Evolutionary conservation across 2,113 vertebrate species (phyloP).

Genomic region (Dolichallabes microphthalmus): DNA sequence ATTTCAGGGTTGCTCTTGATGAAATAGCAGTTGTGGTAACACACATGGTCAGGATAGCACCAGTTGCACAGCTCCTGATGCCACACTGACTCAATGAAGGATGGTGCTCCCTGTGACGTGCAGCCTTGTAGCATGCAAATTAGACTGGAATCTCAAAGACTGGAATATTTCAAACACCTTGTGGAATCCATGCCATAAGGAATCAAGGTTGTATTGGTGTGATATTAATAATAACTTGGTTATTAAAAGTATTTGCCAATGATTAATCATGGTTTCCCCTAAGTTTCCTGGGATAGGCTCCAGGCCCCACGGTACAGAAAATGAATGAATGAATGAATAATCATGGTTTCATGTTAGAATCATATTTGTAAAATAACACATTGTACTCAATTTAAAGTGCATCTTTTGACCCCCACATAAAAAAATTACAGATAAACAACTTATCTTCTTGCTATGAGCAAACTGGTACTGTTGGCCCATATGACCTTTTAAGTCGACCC

Average conservation of each 20-base stretch:
- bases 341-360: neutral
- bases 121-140: neutral
- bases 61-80: no score
- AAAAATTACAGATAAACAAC: neutral
- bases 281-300: no score
- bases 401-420: neutral
- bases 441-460: neutral
- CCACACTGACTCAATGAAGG: no score
- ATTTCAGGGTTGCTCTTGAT: no score
- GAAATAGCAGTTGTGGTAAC: no score
- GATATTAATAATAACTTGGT: neutral
- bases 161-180: neutral
- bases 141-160: neutral
- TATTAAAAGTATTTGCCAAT: neutral
- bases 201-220: neutral
- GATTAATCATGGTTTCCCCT: neutral
- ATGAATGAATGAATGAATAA: no score
- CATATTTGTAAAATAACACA: neutral
- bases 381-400: neutral
- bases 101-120: no score
- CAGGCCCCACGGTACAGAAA: no score
- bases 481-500: conserved; percentile 13
- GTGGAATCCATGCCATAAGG: neutral
- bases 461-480: neutral
- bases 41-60: no score